Evolutionary conservation across 1,140 invertebrate genomes (phyloP), one percentile per base, ranked within the genome.

Genomic region (Tachypleus tridentatus): DNA sequence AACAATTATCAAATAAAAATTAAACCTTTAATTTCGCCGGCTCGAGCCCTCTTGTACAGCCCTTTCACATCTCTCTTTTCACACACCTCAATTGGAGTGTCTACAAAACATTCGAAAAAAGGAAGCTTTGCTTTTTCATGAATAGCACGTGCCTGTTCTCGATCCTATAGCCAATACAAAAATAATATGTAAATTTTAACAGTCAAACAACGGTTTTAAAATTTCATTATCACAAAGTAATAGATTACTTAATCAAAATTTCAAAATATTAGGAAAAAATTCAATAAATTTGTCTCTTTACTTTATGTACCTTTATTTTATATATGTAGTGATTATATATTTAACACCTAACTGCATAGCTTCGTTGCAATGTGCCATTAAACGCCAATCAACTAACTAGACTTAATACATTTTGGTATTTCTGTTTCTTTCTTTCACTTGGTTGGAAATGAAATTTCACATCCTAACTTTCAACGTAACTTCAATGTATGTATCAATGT

Each of bases 51-150:
- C 76, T 97, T 96, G 78, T 99, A 99, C 6, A 99, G 81, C 0
- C 96, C 96, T 75, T 99, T 99, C 0, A 92, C 89, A 76, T 99
- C 97, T 60, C 97, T 79, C 64, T 87, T 79, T 75, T 99, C 97
- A 78, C 97, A 99, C 4, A 97, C 86, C 60, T 88, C 84, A 3
- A 99, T 74, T 0, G 96, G 91, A 0, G 97, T 96, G 76, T 97
- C 89, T 9, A 99, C 87, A 79, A 93, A 98, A 4, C 97, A 85
- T 79, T 99, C 96, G 74, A 95, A 91, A 78, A 99, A 99, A 10
- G 86, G 87, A 5, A 97, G 77, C 64, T 86, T 86, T 5, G 84
- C 86, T 64, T 93, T 85, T 72, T 86, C 84, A 76, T 98, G 95
- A 62, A 97, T 89, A 64, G 86, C 81, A 56, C 91, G 82, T 0